phyloP scores from a whole-genome alignment of 2,888 invertebrate genomes.

The Zonitis immaculata region DNA sequence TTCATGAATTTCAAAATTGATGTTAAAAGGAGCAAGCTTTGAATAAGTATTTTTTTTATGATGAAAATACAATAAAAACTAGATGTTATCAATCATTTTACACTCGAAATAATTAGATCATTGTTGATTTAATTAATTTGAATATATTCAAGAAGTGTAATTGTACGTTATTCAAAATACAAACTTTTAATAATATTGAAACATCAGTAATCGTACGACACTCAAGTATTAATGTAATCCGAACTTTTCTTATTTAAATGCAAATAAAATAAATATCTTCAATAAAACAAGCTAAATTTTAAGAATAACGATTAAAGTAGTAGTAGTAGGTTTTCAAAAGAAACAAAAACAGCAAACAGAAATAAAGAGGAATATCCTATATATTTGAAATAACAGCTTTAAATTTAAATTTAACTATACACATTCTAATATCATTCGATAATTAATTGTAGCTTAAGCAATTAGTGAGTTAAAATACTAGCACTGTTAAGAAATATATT shows the following conservation, averaged over 20 bases:
- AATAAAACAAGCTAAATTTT: constrained; percentile 19
- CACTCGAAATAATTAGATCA: no score
- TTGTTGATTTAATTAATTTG: no score
- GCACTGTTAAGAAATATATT: constrained; percentile 11
- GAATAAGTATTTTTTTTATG: constrained; percentile 24
- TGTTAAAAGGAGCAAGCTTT: constrained; percentile 23
- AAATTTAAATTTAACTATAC: no score
- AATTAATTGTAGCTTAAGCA: constrained; percentile 29
- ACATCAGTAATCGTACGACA: constrained; percentile 17
- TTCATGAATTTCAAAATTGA: constrained; percentile 28
- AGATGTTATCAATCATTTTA: constrained; percentile 14
- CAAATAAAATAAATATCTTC: constrained; percentile 21
- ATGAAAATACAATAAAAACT: constrained; percentile 23
- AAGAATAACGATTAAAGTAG: constrained; percentile 17
- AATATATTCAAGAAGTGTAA: constrained; percentile 10
- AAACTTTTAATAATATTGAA: constrained; percentile 16
- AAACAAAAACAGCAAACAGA: background rate
- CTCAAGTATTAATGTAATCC: constrained; percentile 17
- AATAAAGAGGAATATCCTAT: constrained; percentile 4
- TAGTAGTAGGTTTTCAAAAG: background rate
- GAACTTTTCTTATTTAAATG: constrained; percentile 23
- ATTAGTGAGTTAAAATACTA: constrained; percentile 22
- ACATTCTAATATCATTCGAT: constrained; percentile 20
- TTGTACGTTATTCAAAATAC: constrained; percentile 3
- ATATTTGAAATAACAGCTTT: constrained; percentile 12